Evolutionary conservation across 2,888 invertebrate species (phyloP).

Genomic region (Tridacna gigas): DNA sequence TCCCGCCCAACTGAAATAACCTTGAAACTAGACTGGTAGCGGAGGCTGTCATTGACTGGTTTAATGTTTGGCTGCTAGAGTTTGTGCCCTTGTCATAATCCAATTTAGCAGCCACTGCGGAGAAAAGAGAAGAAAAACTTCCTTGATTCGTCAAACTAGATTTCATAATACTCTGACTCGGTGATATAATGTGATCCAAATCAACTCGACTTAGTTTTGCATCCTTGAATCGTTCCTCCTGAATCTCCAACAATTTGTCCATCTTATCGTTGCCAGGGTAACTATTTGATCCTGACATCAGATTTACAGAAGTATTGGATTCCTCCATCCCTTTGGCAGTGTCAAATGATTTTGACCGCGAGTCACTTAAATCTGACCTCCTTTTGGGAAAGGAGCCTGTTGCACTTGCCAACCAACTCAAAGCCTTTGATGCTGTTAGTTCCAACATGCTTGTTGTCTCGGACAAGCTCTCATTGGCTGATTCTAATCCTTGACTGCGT

Average conservation of each 20-base stretch:
- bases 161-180: conserved; percentile 50
- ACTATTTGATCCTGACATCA: conserved; percentile 48
- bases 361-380: conserved; percentile 24
- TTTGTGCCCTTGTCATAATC: conserved; percentile 37
- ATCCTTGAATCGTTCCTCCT: conserved; percentile 48
- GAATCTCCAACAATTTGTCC: conserved; percentile 30
- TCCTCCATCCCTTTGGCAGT: conserved; percentile 43
- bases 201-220: conserved; percentile 58
- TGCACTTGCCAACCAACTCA: conserved; percentile 61
- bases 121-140: conserved; percentile 53
- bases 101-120: conserved; percentile 52
- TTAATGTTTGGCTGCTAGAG: conserved; percentile 36
- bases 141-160: conserved; percentile 45
- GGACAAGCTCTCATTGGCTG: conserved; percentile 41
- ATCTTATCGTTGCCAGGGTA: conserved; percentile 27
- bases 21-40: conserved; percentile 53
- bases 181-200: conserved; percentile 58
- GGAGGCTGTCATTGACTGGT: conserved; percentile 56
- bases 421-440: conserved; percentile 60
- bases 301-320: conserved; percentile 43
- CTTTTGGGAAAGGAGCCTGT: conserved; percentile 48
- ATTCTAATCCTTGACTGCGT: conserved; percentile 26
- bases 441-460: conserved; percentile 57
- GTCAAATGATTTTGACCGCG: conserved; percentile 50
- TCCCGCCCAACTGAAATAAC: conserved; percentile 45